Evolutionary conservation across 2,888 invertebrate species (phyloP).

Genomic region (Stenotaenia linearis): DNA sequence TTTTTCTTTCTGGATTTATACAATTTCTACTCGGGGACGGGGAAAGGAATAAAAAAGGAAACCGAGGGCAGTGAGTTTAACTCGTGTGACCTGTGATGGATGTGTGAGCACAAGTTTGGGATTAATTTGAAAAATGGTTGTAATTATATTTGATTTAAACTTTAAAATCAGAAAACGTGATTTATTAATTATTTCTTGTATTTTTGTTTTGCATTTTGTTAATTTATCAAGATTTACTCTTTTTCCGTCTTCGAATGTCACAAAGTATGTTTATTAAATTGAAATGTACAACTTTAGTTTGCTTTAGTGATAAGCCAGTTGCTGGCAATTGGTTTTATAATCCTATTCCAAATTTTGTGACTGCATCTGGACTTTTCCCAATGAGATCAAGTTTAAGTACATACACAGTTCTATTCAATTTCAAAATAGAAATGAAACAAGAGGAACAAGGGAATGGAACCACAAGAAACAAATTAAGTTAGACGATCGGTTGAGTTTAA

Average conservation of each 20-base stretch:
- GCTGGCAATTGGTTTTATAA: background rate
- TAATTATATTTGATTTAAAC: no score
- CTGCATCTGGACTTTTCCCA: background rate
- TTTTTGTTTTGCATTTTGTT: no score
- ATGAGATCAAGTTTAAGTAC: background rate
- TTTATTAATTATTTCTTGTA: no score
- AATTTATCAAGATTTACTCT: background rate
- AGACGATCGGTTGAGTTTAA: background rate
- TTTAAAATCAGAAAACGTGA: no score
- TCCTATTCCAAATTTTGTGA: background rate
- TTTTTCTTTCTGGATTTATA: background rate
- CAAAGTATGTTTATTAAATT: no score
- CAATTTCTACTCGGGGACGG: background rate
- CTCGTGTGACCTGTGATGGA: no score
- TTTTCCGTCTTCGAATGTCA: no score
- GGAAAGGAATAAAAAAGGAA: no score
- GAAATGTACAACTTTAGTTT: background rate
- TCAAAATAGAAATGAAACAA: background rate
- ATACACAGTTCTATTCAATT: background rate
- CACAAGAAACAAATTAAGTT: constrained; percentile 8
- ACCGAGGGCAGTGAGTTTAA: no score
- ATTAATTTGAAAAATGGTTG: no score
- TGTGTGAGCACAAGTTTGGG: no score
- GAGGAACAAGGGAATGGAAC: background rate
- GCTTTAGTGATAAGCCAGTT: background rate